phyloP scores from a whole-genome alignment of 2,888 invertebrate genomes.

The Drosophila kuntzei region DNA sequence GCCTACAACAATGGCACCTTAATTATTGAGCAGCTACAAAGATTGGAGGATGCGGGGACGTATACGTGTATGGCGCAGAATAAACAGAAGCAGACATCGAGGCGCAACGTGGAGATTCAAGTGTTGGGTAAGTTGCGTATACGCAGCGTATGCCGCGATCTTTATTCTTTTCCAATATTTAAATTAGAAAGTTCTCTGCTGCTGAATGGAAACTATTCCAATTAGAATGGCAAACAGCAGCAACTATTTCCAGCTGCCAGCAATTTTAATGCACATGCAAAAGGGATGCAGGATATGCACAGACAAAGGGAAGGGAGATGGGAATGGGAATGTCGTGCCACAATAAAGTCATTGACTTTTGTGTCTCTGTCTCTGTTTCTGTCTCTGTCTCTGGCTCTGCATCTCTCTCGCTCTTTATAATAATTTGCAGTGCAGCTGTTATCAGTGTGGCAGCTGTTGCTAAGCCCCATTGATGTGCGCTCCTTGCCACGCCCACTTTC shows the following conservation, averaged over 20 bases:
- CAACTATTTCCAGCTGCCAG: conserved; percentile 73
- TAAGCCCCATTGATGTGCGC: conserved; percentile 75
- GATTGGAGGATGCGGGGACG: conserved; percentile 93
- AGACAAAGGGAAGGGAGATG: neutral
- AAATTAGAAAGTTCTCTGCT: conserved; percentile 64
- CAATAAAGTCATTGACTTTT: conserved; percentile 79
- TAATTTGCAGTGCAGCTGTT: conserved; percentile 64
- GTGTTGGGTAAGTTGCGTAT: conserved; percentile 87
- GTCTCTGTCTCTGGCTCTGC: conserved; percentile 12
- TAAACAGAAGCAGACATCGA: conserved; percentile 92
- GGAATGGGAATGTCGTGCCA: conserved; percentile 44
- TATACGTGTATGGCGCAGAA: conserved; percentile 96
- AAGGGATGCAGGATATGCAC: neutral
- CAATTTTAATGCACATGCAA: conserved; percentile 74
- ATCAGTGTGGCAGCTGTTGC: conserved; percentile 73
- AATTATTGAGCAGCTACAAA: conserved; percentile 93
- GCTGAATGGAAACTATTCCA: conserved; percentile 72
- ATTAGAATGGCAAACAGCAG: conserved; percentile 65
- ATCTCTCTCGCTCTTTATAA: conserved; percentile 49
- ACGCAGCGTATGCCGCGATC: conserved; percentile 43
- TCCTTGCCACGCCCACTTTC: conserved; percentile 53
- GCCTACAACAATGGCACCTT: conserved; percentile 95
- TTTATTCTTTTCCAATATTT: conserved; percentile 60
- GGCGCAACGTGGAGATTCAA: conserved; percentile 91
- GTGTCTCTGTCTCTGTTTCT: conserved; percentile 48